A percentile compares a stretch with the other conserved stretches of the same genome.
Conservation (phyloP, 2,797 vertebrate species). For the Podargus strigoides region DNA sequence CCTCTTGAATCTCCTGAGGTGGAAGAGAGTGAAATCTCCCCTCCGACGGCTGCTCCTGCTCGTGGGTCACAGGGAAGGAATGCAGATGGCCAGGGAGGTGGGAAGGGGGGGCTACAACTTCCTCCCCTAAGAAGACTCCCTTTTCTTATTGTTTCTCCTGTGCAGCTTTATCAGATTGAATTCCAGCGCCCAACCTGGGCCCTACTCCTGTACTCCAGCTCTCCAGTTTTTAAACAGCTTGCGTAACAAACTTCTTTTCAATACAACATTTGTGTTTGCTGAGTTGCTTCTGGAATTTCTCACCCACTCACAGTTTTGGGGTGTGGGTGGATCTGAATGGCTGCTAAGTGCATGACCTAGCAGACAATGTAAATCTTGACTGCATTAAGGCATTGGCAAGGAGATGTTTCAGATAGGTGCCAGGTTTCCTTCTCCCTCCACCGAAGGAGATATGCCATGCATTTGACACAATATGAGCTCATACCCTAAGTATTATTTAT, state of each 20-base stretch:
- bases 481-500: neutral
- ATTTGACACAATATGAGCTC: neutral
- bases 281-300: neutral
- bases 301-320: neutral
- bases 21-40: neutral
- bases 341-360: slow-evolving; percentile 24
- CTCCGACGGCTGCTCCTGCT: neutral
- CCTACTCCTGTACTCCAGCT: neutral
- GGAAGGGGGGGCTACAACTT: neutral
- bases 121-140: neutral
- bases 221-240: neutral
- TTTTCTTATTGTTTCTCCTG: neutral
- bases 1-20: neutral
- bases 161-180: slow-evolving; percentile 8
- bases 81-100: neutral
- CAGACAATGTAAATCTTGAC: slow-evolving; percentile 24
- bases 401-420: neutral
- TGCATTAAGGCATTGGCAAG: slow-evolving; percentile 20
- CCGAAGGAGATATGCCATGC: neutral
- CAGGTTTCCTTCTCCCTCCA: neutral
- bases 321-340: neutral
- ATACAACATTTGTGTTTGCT: neutral
- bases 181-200: neutral
- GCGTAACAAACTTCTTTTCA: neutral
- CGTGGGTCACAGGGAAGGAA: neutral